Conservation (phyloP, 2,888 invertebrate genomes). For the Rotaria socialis region DNA sequence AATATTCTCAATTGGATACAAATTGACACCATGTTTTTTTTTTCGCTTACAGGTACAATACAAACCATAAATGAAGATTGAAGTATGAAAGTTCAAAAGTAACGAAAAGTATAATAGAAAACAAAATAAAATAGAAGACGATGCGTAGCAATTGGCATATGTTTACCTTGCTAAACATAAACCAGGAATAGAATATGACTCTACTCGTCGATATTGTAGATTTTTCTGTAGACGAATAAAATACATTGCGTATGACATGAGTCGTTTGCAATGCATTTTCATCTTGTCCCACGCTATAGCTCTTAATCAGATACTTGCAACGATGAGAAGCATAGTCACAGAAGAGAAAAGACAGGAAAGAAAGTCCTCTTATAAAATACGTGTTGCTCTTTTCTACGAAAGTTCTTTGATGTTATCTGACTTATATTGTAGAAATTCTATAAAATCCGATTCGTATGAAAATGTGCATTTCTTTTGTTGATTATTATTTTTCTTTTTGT, state of each 20-base stretch:
- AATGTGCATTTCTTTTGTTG: too few species aligned
- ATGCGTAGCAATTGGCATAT: too few species aligned
- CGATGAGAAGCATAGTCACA: background rate
- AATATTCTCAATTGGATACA: background rate
- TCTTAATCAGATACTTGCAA: background rate
- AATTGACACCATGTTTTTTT: background rate
- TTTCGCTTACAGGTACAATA: background rate
- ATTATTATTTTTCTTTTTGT: too few species aligned
- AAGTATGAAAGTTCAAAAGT: background rate
- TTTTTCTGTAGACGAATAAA: background rate
- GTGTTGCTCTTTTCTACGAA: background rate
- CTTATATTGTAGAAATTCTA: background rate
- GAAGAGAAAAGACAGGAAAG: background rate
- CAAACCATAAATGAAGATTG: background rate
- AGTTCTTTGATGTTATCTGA: background rate
- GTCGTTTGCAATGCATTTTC: background rate
- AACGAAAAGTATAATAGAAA: too few species aligned
- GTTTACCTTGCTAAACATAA: too few species aligned
- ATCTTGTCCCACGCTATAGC: background rate
- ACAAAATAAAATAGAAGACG: too few species aligned
- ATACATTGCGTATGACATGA: background rate
- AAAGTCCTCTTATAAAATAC: background rate
- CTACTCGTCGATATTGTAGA: too few species aligned
- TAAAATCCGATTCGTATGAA: background rate
- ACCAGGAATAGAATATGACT: too few species aligned